These are phyloP conservation scores for Diplolepis rosae DNA, from an alignment of 2,888 invertebrate genomes.

Conservation along the genomic window DNA sequence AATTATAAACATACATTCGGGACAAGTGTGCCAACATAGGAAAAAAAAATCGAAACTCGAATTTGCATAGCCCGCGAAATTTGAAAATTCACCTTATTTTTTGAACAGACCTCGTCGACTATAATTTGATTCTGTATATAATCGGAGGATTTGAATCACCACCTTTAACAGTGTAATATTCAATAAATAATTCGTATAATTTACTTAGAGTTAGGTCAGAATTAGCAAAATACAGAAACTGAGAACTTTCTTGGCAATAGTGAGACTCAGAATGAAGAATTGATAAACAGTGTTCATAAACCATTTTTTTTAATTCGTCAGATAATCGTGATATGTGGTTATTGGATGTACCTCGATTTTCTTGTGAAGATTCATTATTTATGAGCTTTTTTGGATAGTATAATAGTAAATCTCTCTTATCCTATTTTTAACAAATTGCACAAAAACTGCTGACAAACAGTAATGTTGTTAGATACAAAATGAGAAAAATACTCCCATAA, in stretches of 20 bases:
- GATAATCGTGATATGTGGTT: not conserved
- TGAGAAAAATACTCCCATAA: constrained; percentile 5
- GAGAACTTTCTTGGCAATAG: constrained; percentile 14
- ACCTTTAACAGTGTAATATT: constrained; percentile 32
- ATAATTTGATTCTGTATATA: constrained; percentile 32
- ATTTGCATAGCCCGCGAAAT: too few relatives aligned
- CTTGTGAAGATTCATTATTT: not conserved
- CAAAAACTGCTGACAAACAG: constrained; percentile 13
- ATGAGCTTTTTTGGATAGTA: not conserved
- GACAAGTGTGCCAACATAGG: too few relatives aligned
- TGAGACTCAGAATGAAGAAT: constrained; percentile 4
- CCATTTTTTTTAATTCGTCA: not conserved
- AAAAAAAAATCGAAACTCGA: too few relatives aligned
- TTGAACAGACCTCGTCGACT: too few relatives aligned
- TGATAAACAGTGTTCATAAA: not conserved
- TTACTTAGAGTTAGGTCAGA: not conserved
- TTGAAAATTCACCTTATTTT: too few relatives aligned
- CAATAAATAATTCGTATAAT: constrained; percentile 22
- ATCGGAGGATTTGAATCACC: constrained; percentile 34
- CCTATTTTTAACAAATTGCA: constrained; percentile 1
- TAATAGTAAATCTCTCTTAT: not conserved
- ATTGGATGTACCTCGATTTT: not conserved
- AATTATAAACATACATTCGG: too few relatives aligned
- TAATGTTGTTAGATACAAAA: not conserved
- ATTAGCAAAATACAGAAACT: constrained; percentile 26